phyloP scores from a whole-genome alignment of 2,797 vertebrate genomes.

The Pteronotus mesoamericanus region DNA sequence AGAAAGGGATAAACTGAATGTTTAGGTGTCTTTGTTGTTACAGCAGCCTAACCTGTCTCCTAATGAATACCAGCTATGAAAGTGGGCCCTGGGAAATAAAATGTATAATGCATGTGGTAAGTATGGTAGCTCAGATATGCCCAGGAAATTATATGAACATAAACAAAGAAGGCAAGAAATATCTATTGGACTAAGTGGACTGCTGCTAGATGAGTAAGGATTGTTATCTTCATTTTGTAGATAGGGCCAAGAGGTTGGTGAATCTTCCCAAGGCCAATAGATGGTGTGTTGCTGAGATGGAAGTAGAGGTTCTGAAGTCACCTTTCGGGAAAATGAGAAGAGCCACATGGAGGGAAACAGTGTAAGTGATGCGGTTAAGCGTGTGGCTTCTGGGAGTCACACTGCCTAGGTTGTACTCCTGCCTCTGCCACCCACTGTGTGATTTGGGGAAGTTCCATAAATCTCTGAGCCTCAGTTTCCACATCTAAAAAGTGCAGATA shows the following conservation, averaged over 20 bases:
- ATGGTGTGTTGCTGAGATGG: conserved; percentile 33
- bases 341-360: neutral
- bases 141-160: neutral
- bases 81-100: neutral
- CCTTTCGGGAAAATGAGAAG: neutral
- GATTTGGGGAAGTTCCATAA: neutral
- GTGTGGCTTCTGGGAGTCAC: neutral
- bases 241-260: neutral
- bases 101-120: neutral
- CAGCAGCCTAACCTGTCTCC: neutral
- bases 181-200: neutral
- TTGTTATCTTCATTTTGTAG: neutral
- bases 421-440: neutral
- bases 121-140: neutral
- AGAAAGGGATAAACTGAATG: neutral
- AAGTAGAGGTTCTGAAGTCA: conserved; percentile 51
- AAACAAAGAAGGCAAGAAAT: neutral
- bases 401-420: neutral
- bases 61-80: neutral
- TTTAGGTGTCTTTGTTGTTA: neutral
- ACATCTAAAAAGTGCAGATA: neutral
- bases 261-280: neutral
- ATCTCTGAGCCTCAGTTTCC: neutral
- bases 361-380: neutral
- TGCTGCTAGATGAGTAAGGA: neutral